Conservation (phyloP, 1,140 invertebrate species). For the Zophobas morio region DNA sequence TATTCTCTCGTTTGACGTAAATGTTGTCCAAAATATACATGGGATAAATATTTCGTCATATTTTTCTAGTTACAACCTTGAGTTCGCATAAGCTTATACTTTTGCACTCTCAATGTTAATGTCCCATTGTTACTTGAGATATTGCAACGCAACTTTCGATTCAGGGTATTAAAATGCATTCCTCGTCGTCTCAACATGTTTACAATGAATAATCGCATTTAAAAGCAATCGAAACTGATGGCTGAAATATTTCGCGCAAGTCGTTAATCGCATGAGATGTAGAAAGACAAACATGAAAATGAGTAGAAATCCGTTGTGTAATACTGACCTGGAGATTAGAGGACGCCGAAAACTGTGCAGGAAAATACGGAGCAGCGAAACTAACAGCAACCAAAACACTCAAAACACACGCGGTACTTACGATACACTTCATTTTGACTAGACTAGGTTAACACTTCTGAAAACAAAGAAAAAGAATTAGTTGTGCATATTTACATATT, state of each 20-base stretch:
- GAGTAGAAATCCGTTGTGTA: constrained; percentile 2
- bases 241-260: background rate
- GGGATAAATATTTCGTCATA: too few species aligned
- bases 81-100: background rate
- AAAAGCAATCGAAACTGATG: background rate
- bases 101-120: background rate
- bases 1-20: too few species aligned
- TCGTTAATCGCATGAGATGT: too few species aligned
- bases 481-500: background rate
- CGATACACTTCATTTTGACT: constrained; percentile 67
- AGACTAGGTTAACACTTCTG: constrained; percentile 60
- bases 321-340: constrained; percentile 60
- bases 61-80: too few species aligned
- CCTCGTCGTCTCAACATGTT: background rate
- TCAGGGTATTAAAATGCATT: background rate
- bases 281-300: constrained; percentile 18
- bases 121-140: background rate
- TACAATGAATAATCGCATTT: background rate
- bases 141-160: constrained; percentile 2
- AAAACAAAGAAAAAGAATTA: constrained; percentile 36
- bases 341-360: constrained; percentile 46
- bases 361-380: constrained; percentile 59
- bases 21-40: too few species aligned
- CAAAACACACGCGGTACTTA: constrained; percentile 65
- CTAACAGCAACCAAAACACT: constrained; percentile 63